Conservation (phyloP, 2,113 vertebrate species). For the Talpa occidentalis region DNA sequence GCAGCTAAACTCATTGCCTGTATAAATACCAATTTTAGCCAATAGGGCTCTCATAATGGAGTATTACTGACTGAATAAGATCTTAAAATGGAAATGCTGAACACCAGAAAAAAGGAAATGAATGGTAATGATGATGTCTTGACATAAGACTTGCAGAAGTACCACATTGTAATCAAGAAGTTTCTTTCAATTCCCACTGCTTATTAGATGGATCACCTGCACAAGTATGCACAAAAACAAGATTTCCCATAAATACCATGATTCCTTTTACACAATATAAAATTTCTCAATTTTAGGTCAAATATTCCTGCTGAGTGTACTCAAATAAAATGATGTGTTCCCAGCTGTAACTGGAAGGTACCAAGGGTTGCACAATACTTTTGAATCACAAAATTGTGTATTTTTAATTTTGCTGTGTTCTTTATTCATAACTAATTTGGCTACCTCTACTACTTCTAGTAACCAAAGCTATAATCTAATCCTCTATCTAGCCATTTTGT, state of each 20-base stretch:
- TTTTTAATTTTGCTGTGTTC: conserved; percentile 37
- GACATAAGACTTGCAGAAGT: conserved; percentile 19
- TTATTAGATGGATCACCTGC: not conserved
- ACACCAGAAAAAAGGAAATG: conserved; percentile 56
- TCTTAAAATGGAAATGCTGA: conserved; percentile 73
- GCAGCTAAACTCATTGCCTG: conserved; percentile 54
- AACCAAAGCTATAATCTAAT: conserved; percentile 28
- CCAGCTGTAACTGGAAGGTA: not conserved
- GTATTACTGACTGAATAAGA: conserved; percentile 68
- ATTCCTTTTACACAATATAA: not conserved
- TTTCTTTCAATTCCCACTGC: not conserved
- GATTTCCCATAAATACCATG: not conserved
- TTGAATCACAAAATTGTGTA: not conserved
- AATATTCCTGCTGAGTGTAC: not conserved
- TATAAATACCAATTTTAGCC: conserved; percentile 66
- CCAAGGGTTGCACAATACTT: not conserved
- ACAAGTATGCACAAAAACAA: not conserved
- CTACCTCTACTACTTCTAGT: not conserved
- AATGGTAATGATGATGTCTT: conserved; percentile 40
- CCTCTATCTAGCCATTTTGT: conserved; percentile 18
- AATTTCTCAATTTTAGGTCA: conserved; percentile 21
- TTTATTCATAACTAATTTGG: conserved; percentile 15
- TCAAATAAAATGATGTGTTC: conserved; percentile 4
- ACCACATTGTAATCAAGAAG: not conserved
- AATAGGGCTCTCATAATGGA: conserved; percentile 57